These are phyloP conservation scores for Zoanthus solanderi DNA, from an alignment of 92 coral and sea anemone genomes.

Conservation along the genomic window DNA sequence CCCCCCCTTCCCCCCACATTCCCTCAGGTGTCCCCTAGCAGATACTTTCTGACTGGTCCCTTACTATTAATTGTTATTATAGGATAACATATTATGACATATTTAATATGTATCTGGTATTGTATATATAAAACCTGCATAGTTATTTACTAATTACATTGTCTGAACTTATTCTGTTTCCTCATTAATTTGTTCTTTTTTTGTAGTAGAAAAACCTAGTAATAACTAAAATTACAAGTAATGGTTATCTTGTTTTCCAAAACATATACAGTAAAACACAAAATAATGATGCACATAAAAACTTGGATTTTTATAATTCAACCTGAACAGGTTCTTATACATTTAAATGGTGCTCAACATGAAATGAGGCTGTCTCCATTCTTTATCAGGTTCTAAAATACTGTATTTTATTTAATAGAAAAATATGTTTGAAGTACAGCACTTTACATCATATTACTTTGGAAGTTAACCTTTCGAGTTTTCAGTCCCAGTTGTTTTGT, in stretches of 20 bases:
- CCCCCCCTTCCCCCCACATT: no score
- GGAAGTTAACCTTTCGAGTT: conserved; percentile 12
- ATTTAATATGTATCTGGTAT: background rate
- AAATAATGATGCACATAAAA: conserved; percentile 4
- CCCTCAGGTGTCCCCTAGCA: no score
- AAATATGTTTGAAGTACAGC: conserved; percentile 1
- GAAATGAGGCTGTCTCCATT: conserved; percentile 9
- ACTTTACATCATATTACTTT: background rate
- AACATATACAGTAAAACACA: conserved; percentile 7
- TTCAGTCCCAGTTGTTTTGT: background rate
- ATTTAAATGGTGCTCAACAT: background rate
- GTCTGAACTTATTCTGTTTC: background rate
- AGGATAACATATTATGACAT: background rate
- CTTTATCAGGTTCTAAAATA: conserved; percentile 2
- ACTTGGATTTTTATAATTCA: background rate
- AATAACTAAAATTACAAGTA: background rate
- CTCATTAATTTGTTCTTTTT: conserved; percentile 3
- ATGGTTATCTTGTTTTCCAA: background rate
- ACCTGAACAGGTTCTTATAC: conserved; percentile 2
- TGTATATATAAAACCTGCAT: background rate
- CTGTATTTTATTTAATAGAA: background rate
- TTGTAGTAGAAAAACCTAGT: background rate
- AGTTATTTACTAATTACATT: background rate
- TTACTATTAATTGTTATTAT: no score
- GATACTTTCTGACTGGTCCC: no score